Evolutionary conservation across 2,888 invertebrate species (phyloP).

Genomic region (Nudaria mundana): DNA sequence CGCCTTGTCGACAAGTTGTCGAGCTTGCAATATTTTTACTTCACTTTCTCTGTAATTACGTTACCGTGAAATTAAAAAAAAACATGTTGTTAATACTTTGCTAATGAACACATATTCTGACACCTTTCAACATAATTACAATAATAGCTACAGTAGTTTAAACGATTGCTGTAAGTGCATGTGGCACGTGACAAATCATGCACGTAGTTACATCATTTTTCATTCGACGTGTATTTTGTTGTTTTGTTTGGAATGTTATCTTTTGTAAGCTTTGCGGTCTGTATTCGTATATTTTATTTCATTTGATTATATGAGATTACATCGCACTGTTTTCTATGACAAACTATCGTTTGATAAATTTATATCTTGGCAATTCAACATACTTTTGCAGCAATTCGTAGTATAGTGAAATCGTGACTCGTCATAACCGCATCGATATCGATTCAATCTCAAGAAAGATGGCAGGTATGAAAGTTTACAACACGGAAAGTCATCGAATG

Average conservation of each 20-base stretch:
- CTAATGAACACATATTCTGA: conserved; percentile 24
- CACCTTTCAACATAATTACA: conserved; percentile 14
- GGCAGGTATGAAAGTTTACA: conserved; percentile 63
- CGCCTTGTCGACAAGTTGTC: conserved; percentile 75
- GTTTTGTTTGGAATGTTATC: too few species aligned
- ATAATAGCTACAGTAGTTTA: conserved; percentile 18
- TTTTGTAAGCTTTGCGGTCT: too few species aligned
- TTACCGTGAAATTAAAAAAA: conserved; percentile 49
- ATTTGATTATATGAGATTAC: conserved; percentile 27
- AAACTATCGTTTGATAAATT: conserved; percentile 37
- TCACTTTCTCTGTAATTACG: conserved; percentile 60
- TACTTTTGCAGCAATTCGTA: conserved; percentile 36
- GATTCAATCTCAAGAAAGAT: conserved; percentile 69
- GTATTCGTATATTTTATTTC: too few species aligned
- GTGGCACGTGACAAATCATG: conserved; percentile 10
- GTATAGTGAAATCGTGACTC: conserved; percentile 62
- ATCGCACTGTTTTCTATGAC: conserved; percentile 36
- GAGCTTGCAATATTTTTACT: conserved; percentile 71
- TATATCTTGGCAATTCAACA: conserved; percentile 36
- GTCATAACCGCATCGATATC: conserved; percentile 61
- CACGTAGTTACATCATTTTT: conserved; percentile 25
- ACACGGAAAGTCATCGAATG: conserved; percentile 66
- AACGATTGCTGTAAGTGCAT: conserved; percentile 41
- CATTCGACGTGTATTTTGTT: too few species aligned
- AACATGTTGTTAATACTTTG: conserved; percentile 38